These are phyloP conservation scores for Ceratoteleas bidentatus DNA, from an alignment of 1,140 invertebrate genomes.

Conservation along the genomic window DNA sequence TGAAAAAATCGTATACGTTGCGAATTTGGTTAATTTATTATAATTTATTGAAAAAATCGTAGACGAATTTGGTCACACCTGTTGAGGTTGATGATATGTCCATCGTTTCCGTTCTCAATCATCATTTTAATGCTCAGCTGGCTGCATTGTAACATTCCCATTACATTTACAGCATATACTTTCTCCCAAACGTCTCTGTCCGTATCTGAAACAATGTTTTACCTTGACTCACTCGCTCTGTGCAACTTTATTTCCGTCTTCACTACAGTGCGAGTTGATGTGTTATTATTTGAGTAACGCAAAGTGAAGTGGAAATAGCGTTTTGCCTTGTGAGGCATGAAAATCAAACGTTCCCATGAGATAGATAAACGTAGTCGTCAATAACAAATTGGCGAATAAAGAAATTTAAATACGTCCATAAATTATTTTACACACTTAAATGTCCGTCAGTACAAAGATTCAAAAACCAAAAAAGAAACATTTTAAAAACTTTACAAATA, in stretches of 20 bases:
- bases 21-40: no score
- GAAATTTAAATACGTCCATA: background rate
- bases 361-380: slow-evolving; percentile 1
- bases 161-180: slow-evolving; percentile 51
- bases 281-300: slow-evolving; percentile 21
- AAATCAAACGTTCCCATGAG: slow-evolving; percentile 5
- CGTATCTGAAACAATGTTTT: slow-evolving; percentile 51
- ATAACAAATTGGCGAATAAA: slow-evolving; percentile 17
- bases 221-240: slow-evolving; percentile 29
- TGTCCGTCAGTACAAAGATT: no score
- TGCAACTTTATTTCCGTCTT: slow-evolving; percentile 38
- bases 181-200: slow-evolving; percentile 53
- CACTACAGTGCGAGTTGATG: slow-evolving; percentile 10
- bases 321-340: background rate
- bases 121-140: slow-evolving; percentile 80
- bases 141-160: slow-evolving; percentile 47
- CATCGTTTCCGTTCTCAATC: slow-evolving; percentile 83
- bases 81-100: slow-evolving; percentile 86
- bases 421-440: no score
- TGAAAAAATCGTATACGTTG: no score
- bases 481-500: no score
- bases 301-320: slow-evolving; percentile 29
- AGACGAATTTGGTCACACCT: slow-evolving; percentile 79
- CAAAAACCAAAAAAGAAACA: no score
- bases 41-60: no score